phyloP scores from a whole-genome alignment of 2,797 vertebrate genomes.

The Acanthiza pusilla region DNA sequence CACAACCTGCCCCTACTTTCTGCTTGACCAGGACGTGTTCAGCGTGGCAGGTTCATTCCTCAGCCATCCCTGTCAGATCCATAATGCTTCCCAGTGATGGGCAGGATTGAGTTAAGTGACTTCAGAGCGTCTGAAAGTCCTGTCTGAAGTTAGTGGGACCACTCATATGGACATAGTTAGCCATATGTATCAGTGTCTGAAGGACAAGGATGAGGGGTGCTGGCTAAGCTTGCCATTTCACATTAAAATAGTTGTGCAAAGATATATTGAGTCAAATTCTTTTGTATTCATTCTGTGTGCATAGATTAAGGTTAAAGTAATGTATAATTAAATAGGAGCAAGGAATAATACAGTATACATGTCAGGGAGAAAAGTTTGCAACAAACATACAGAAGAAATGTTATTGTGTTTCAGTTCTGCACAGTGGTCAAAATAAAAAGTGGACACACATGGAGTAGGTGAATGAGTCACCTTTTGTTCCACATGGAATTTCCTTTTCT shows the following conservation, averaged over 20 bases:
- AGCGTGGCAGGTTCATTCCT: neutral
- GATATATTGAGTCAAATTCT: neutral
- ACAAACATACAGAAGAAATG: neutral
- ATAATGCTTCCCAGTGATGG: neutral
- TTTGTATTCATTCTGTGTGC: neutral
- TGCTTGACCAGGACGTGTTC: neutral
- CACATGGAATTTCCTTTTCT: neutral
- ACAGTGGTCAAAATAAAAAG: neutral
- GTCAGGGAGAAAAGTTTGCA: neutral
- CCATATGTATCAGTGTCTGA: neutral
- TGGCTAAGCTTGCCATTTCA: conserved; percentile 17
- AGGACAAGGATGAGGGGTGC: neutral
- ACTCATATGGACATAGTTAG: conserved; percentile 45
- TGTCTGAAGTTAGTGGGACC: conserved; percentile 4
- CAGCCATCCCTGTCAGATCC: neutral
- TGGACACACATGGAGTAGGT: neutral
- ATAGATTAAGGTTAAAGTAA: neutral
- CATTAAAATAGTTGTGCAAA: conserved; percentile 13
- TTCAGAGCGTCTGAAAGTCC: neutral
- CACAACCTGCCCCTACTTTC: neutral
- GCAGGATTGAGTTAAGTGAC: conserved; percentile 20
- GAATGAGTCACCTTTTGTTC: neutral
- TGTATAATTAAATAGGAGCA: neutral
- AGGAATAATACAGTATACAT: neutral
- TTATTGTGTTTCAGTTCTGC: neutral